Conservation (phyloP, 1,140 invertebrate species). For the Spodoptera frugiperda region DNA sequence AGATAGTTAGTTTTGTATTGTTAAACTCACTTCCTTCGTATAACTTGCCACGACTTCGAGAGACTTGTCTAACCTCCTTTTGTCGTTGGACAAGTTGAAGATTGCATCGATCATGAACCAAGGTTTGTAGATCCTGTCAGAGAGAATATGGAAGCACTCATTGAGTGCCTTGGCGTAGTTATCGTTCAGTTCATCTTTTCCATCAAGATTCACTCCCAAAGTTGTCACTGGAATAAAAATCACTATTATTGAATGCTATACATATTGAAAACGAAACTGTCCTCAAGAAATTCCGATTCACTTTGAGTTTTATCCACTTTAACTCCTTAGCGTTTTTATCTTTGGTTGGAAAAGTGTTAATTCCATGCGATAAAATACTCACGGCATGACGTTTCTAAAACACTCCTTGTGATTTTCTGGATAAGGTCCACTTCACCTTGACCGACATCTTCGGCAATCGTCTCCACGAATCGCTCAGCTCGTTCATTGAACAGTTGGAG, state of each 20-base stretch:
- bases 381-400: constrained; percentile 9
- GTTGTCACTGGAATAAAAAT: not conserved
- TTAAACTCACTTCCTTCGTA: not conserved
- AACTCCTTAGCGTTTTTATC: too few relatives aligned
- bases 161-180: not conserved
- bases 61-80: not conserved
- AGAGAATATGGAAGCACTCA: not conserved
- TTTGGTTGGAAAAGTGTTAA: too few relatives aligned
- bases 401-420: not conserved
- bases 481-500: not conserved
- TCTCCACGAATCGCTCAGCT: not conserved
- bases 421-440: constrained; percentile 1
- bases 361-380: not conserved
- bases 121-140: not conserved
- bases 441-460: not conserved
- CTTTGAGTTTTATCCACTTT: too few relatives aligned
- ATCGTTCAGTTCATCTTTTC: not conserved
- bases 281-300: too few relatives aligned
- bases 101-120: not conserved
- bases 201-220: not conserved
- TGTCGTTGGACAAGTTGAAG: not conserved
- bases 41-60: too few relatives aligned
- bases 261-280: too few relatives aligned
- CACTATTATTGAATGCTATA: too few relatives aligned
- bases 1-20: not conserved